These are phyloP conservation scores for Rhinichthys osculus DNA, from an alignment of 2,797 vertebrate species.

Conservation along the genomic window DNA sequence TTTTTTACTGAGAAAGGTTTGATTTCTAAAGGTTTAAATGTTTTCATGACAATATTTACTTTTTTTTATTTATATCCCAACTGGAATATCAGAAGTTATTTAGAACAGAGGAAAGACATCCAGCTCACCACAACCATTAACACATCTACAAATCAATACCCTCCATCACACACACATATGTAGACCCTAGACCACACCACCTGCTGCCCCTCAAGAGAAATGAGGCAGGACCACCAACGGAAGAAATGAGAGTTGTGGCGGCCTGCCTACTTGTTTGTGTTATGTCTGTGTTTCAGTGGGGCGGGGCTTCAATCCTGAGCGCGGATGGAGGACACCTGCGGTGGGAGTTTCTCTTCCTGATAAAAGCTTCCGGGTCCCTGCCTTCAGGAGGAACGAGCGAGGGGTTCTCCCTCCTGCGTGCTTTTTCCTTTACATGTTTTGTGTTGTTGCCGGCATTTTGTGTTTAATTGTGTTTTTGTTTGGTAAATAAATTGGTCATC, in stretches of 20 bases:
- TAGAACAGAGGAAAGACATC: slow-evolving; percentile 60
- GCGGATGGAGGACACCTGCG: too few relatives aligned
- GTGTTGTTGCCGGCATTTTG: too few relatives aligned
- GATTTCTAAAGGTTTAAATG: not conserved
- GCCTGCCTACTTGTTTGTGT: too few relatives aligned
- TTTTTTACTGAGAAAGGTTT: not conserved
- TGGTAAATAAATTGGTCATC: too few relatives aligned
- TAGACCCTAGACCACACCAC: slow-evolving; percentile 52
- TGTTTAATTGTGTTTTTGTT: too few relatives aligned
- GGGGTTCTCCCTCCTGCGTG: too few relatives aligned
- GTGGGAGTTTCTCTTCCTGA: too few relatives aligned
- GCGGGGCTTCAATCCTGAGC: too few relatives aligned
- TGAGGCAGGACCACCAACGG: slow-evolving; percentile 61
- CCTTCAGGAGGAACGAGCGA: too few relatives aligned
- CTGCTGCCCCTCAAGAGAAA: slow-evolving; percentile 52
- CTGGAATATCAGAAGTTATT: not conserved
- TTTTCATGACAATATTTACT: not conserved
- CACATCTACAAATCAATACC: slow-evolving; percentile 59
- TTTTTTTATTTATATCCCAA: not conserved
- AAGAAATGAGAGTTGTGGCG: slow-evolving; percentile 52
- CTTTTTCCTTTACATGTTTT: too few relatives aligned
- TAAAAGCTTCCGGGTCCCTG: too few relatives aligned
- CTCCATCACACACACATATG: slow-evolving; percentile 41
- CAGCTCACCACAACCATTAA: slow-evolving; percentile 63
- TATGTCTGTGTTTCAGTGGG: too few relatives aligned